A percentile compares a stretch with the other conserved stretches of the same genome.
Conservation (phyloP, 2,888 invertebrate species). For the Rhingia rostrata region DNA sequence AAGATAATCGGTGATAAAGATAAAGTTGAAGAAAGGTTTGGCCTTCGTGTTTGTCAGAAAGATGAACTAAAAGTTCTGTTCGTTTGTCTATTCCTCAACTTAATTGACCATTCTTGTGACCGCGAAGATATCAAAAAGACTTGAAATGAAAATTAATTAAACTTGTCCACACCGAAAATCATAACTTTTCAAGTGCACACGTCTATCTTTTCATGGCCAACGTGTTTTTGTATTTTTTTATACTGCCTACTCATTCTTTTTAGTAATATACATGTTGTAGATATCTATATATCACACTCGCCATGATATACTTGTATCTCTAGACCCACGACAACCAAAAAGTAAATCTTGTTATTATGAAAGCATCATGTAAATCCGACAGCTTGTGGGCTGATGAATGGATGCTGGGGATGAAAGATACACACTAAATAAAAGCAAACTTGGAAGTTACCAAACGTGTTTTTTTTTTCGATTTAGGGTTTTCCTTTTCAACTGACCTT, state of each 20-base stretch:
- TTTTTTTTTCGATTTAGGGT: conserved; percentile 45
- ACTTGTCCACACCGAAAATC: no score
- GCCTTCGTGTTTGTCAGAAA: no score
- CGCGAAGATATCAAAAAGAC: background rate
- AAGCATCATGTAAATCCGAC: conserved; percentile 40
- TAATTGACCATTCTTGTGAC: no score
- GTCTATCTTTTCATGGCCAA: conserved; percentile 2
- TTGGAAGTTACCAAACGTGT: conserved; percentile 39
- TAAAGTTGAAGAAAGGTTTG: no score
- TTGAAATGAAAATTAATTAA: background rate
- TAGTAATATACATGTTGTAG: background rate
- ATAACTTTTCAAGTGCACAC: conserved; percentile 3
- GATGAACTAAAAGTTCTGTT: no score
- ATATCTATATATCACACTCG: background rate
- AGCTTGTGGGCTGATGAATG: background rate
- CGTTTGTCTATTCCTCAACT: no score
- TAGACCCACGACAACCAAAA: conserved; percentile 20
- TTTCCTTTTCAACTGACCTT: conserved; percentile 49
- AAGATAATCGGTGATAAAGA: background rate
- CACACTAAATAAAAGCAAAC: background rate
- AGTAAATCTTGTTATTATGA: conserved; percentile 33
- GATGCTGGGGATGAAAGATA: conserved; percentile 23
- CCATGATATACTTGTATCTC: background rate
- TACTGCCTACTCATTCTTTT: background rate
- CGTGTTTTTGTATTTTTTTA: background rate